These are phyloP conservation scores for Drosophila pegasa DNA, from an alignment of 2,888 invertebrate genomes.

Conservation along the genomic window DNA sequence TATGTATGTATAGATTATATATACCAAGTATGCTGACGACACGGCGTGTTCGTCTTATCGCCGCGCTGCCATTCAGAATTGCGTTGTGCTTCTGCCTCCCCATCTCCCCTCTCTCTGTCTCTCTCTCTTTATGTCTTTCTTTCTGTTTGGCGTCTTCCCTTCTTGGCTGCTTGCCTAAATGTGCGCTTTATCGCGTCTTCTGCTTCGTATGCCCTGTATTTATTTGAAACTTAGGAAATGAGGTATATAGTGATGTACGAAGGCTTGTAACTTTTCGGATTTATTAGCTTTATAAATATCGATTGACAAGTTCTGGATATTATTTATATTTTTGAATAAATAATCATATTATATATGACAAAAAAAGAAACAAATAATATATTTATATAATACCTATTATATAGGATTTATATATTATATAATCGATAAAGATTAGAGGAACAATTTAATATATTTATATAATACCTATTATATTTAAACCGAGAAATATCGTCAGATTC, in stretches of 20 bases:
- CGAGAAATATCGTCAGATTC: too few relatives aligned
- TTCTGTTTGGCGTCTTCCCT: not conserved
- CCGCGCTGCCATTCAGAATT: slow-evolving; percentile 29
- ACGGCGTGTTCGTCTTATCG: slow-evolving; percentile 41
- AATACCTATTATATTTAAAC: too few relatives aligned
- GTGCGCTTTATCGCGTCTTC: slow-evolving; percentile 24
- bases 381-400: too few relatives aligned
- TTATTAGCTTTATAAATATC: too few relatives aligned
- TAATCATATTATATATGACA: too few relatives aligned
- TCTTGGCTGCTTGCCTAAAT: slow-evolving; percentile 44
- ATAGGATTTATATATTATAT: too few relatives aligned
- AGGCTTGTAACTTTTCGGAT: not conserved
- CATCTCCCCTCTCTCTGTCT: not conserved
- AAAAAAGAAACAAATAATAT: too few relatives aligned
- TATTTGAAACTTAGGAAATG: not conserved
- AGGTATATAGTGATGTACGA: not conserved
- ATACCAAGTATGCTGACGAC: slow-evolving; percentile 23
- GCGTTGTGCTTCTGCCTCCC: not conserved
- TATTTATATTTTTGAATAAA: too few relatives aligned
- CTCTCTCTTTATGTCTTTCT: not conserved
- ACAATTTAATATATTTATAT: too few relatives aligned
- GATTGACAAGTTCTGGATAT: too few relatives aligned
- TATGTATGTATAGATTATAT: not conserved
- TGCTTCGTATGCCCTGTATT: slow-evolving; percentile 7
- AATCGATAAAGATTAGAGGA: too few relatives aligned